phyloP scores from a whole-genome alignment of 2,797 vertebrate species.

The Catamblyrhynchus diadema region DNA sequence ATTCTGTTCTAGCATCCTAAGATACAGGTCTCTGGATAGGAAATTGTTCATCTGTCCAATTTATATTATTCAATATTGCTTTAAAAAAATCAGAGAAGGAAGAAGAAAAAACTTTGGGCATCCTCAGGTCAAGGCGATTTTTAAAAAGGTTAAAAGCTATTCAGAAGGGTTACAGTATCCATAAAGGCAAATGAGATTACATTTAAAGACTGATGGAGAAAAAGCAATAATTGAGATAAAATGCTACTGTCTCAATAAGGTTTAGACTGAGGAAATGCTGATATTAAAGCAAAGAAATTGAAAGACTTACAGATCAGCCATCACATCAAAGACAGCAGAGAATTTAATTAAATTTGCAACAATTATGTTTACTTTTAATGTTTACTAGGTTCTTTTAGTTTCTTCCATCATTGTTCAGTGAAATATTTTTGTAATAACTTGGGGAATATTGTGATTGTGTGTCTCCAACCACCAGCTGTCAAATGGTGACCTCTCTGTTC shows the following conservation, averaged over 20 bases:
- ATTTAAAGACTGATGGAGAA: conserved; percentile 78
- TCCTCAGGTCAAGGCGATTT: conserved; percentile 80
- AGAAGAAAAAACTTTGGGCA: conserved; percentile 67
- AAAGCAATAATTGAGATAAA: conserved; percentile 83
- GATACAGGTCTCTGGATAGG: conserved; percentile 9
- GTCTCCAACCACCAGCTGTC: conserved; percentile 67
- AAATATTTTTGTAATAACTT: conserved; percentile 69
- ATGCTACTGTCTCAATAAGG: conserved; percentile 69
- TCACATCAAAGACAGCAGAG: conserved; percentile 62
- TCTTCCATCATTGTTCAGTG: conserved; percentile 59
- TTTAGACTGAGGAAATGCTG: conserved; percentile 70
- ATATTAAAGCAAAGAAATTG: conserved; percentile 69
- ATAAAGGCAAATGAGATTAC: conserved; percentile 85
- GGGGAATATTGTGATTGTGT: conserved; percentile 55
- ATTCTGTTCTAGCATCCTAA: conserved; percentile 31
- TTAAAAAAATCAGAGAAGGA: conserved; percentile 46
- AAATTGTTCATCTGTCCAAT: conserved; percentile 66
- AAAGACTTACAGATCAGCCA: conserved; percentile 69
- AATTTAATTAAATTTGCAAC: conserved; percentile 70
- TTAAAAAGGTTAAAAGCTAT: conserved; percentile 87
- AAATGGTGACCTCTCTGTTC: conserved; percentile 72
- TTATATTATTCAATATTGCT: conserved; percentile 73
- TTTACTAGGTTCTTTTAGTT: conserved; percentile 53
- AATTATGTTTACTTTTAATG: conserved; percentile 72
- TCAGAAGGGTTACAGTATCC: conserved; percentile 82